These are phyloP conservation scores for Troides oblongomaculatus DNA, from an alignment of 2,888 invertebrate species.

Conservation along the genomic window DNA sequence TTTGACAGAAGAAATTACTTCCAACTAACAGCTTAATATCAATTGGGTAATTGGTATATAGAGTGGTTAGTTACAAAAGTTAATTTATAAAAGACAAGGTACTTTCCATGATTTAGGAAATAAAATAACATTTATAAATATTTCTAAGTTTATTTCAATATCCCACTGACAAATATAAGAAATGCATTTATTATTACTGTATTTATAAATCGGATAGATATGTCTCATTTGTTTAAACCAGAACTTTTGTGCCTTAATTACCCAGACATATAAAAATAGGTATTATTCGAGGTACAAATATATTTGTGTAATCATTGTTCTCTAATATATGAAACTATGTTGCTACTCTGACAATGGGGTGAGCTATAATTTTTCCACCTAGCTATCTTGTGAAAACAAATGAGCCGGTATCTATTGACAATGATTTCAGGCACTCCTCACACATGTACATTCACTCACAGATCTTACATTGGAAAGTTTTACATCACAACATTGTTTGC, in stretches of 20 bases:
- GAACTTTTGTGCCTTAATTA: constrained; percentile 4
- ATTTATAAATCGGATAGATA: constrained; percentile 60
- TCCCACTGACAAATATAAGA: constrained; percentile 65
- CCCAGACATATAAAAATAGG: background rate
- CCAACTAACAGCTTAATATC: too few relatives aligned
- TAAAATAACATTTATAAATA: constrained; percentile 66
- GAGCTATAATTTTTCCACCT: background rate
- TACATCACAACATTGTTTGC: constrained; percentile 45
- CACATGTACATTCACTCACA: constrained; percentile 56
- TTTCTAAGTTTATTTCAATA: constrained; percentile 70
- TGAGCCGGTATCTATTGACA: constrained; percentile 29
- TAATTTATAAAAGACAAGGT: too few relatives aligned
- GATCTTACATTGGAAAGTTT: constrained; percentile 67
- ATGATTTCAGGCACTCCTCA: constrained; percentile 35
- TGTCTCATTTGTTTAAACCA: constrained; percentile 30
- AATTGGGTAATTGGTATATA: too few relatives aligned
- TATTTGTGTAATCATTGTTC: background rate
- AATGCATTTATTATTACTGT: constrained; percentile 77
- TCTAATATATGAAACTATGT: background rate
- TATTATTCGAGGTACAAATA: background rate
- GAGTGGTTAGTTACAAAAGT: too few relatives aligned
- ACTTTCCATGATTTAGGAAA: constrained; percentile 27
- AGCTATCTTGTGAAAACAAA: constrained; percentile 19
- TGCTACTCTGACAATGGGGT: constrained; percentile 8
- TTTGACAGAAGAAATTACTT: background rate